Evolutionary conservation across 2,888 invertebrate genomes (phyloP).

Genomic region (Xanthorhoe spadicearia): DNA sequence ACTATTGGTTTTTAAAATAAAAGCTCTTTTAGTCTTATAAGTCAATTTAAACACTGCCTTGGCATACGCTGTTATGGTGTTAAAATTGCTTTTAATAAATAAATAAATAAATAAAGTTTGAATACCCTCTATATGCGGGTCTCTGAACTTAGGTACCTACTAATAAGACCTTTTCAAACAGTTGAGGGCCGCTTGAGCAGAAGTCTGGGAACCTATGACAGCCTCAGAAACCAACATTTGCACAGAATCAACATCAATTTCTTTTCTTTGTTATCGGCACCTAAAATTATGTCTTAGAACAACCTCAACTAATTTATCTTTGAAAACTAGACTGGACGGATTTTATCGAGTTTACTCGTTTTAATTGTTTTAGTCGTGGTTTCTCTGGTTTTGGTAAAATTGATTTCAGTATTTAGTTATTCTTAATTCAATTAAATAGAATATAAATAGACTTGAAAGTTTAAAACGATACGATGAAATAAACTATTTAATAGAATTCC

Average conservation of each 20-base stretch:
- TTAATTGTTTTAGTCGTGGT: constrained; percentile 5
- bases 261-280: constrained; percentile 49
- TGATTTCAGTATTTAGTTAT: constrained; percentile 6
- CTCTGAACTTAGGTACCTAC: constrained; percentile 9
- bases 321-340: constrained; percentile 25
- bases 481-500: neutral
- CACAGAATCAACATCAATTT: constrained; percentile 57
- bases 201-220: constrained; percentile 55
- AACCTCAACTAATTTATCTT: constrained; percentile 35
- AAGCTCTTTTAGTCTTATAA: too few species aligned
- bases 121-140: neutral
- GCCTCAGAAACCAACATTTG: constrained; percentile 63
- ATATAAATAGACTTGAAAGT: neutral
- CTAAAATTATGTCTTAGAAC: constrained; percentile 45
- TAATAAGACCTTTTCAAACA: constrained; percentile 46
- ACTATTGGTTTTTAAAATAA: too few species aligned
- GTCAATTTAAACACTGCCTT: neutral
- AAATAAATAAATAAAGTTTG: too few species aligned
- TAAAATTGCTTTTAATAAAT: too few species aligned
- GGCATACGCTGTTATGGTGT: too few species aligned
- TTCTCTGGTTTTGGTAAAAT: constrained; percentile 2
- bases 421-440: neutral
- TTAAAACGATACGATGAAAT: constrained; percentile 7
- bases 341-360: constrained; percentile 28
- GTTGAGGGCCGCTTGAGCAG: constrained; percentile 49